Evolutionary conservation across 2,797 vertebrate species (phyloP).

Genomic region (Poeciliopsis turneri): DNA sequence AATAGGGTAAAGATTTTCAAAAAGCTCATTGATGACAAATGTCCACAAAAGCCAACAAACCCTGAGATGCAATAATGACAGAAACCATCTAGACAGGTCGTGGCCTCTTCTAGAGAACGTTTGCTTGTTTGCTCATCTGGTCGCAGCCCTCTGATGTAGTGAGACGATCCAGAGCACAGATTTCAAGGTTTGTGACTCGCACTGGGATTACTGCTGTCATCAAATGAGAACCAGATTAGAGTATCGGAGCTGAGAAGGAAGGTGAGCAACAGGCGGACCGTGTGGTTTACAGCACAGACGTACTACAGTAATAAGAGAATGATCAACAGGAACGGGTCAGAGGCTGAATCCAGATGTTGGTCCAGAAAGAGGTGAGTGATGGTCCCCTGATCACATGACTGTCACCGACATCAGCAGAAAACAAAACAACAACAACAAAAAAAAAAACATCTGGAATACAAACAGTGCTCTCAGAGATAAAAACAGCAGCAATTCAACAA

Average conservation of each 20-base stretch:
- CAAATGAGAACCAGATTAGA: conserved; percentile 13
- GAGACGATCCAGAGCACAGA: conserved; percentile 9
- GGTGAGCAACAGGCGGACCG: conserved; percentile 23
- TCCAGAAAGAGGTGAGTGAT: conserved; percentile 23
- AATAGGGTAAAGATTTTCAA: background rate
- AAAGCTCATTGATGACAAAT: conserved; percentile 10
- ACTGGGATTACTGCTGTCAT: background rate
- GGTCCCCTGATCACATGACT: conserved; percentile 57
- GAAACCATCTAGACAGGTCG: background rate
- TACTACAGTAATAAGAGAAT: conserved; percentile 34
- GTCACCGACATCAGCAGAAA: conserved; percentile 47
- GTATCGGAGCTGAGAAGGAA: conserved; percentile 44
- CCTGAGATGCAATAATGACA: background rate
- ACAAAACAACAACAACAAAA: background rate
- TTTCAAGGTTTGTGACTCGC: conserved; percentile 7
- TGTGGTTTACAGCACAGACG: conserved; percentile 50
- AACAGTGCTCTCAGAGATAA: conserved; percentile 64
- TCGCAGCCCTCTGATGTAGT: conserved; percentile 18
- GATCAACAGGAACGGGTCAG: conserved; percentile 31
- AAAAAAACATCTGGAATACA: conserved; percentile 45
- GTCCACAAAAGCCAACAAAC: conserved; percentile 13
- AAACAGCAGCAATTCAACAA: conserved; percentile 69
- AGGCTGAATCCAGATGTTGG: conserved; percentile 38
- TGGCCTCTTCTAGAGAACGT: conserved; percentile 9
- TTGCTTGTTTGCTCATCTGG: conserved; percentile 1